Evolutionary conservation across 1,140 invertebrate species (phyloP), one percentile per base, ranked within the genome.

Genomic region (Heliconius hewitsoni): DNA sequence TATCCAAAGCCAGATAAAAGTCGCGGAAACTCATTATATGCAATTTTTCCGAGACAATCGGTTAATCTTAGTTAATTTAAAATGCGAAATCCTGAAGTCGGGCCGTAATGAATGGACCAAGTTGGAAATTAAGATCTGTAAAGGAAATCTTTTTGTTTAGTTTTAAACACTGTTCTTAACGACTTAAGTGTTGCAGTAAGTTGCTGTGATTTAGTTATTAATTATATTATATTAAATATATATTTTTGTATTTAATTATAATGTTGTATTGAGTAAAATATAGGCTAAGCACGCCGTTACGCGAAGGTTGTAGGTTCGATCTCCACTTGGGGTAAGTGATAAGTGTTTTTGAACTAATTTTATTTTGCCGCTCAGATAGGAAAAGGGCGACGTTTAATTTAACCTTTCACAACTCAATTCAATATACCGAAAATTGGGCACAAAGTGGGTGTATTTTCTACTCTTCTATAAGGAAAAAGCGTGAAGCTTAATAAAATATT

Each of bases 21-120:
- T 52, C 13, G 72, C n/a, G 23, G 18, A 52, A 74, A 74, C 27
- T 73, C 72, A 74, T 55, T 52, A 34, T 52, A 74, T 55, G 46
- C 73, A 74, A 52, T 74, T 74, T 55, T 74, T 50, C 30, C 27
- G 74, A 39, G 27, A 46, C 46, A 77, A 71, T 77, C 60, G 57
- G 75, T 76, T 76, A 76, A 76, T 76, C 66, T 71, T 77, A 60
- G 52, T 76, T 39, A 72, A 80, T 82, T 78, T 82, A 82, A 80
- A 82, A 82, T 80, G 78, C 79, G 79, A 82, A 82, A 82, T 82
- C 76, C 80, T 37, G 74, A 74, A 82, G 78, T 77, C 72, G 72
- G 39, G 73, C 18, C 37, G 60, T 75, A 80, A 82, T 76, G 81
- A 75, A 80, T 60, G 81, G 57, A n/a, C 72, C 34, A 81, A 81